Evolutionary conservation across 2,113 vertebrate genomes (phyloP), one percentile per base, ranked within the genome.

Genomic region (Mugil cephalus): DNA sequence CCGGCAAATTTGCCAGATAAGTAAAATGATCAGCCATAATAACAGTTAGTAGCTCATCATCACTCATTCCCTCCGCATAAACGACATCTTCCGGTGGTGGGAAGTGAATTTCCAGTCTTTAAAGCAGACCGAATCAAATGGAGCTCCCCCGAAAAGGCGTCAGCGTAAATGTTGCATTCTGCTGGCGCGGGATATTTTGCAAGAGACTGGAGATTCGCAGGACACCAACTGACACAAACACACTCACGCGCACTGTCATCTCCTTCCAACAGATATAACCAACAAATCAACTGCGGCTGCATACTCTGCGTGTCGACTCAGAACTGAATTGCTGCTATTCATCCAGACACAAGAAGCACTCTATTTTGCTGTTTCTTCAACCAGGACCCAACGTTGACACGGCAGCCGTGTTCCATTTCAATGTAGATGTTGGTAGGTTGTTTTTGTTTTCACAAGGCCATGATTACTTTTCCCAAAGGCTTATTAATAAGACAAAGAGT

Each of bases 21-120:
- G 35, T 63, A 50, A 59, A 79, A 86, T 43, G 48, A 79, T 69
- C 69, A 78, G 72, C 81, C 67, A 59, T 72, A 38, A 50, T 76
- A 55, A 52, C 54, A 73, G 87, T 88, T 90, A 90, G 80, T 88
- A 77, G 60, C 65, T 73, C 36, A 35, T 75, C 74, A 77, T 76
- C 63, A 84, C 66, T 79, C 89, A 83, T 71, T 87, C 79, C 69
- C 78, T 81, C 40, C 55, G 42, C n/a, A 63, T 73, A 15, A 77
- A 82, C 18, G 2, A 43, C 66, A 73, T 56, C 62, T 74, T 63
- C 69, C 74, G 69, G 76, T 58, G 74, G 69, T 66, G 77, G 76
- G 79, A 71, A 80, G 80, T 90, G 91, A 92, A 93, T 90, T 80
- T 94, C 93, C 92, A 94, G 91, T 91, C 89, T 87, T 74, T 77